Evolutionary conservation across 2,797 vertebrate genomes (phyloP), one percentile per base, ranked within the genome.

Genomic region (Dermochelys coriacea): DNA sequence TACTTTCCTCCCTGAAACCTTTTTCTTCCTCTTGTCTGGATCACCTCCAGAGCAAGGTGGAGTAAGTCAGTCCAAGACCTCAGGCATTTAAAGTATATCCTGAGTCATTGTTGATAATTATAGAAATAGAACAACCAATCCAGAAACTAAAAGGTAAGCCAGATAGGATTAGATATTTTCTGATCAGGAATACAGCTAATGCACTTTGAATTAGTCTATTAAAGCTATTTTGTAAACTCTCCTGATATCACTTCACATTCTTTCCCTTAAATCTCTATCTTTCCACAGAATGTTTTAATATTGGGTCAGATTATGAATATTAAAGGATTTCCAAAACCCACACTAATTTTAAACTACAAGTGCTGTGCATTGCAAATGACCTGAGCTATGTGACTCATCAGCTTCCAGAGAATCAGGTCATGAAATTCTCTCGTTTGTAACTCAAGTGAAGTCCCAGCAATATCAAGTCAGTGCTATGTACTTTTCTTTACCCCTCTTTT

Each of bases 271-370:
- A 92, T 94, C 77, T 89, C 85, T 96, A 51, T 98, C 90, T 96
- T 98, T 96, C 85, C 91, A 93, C 97, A 97, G 93, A 97, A 89
- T 87, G 93, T 98, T 93, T 98, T 95, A 97, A 97, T 97, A 97
- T 96, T 96, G 84, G 95, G 97, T 98, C 96, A 98, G 94, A 97
- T 98, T 97, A 97, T 97, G 93, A 93, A 98, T 98, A 97, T 97
- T 98, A 98, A 98, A 94, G 88, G 83, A 84, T 97, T 49, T 93
- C 88, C 86, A 95, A 98, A 98, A 98, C 86, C 86, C 95, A 97
- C 18, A n/a, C 81, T 97, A 96, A 97, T 97, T 98, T 97, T 97
- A 96, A 97, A 83, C 84, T 93, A 51, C 86, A 96, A 89, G 81
- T 90, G 49, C 77, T 87, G 71, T n/a, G 55, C 93, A 96, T 97